Base-by-base conservation (phyloP, 2,797 vertebrate genomes). In the Mormyrus proboscirostris region DNA sequence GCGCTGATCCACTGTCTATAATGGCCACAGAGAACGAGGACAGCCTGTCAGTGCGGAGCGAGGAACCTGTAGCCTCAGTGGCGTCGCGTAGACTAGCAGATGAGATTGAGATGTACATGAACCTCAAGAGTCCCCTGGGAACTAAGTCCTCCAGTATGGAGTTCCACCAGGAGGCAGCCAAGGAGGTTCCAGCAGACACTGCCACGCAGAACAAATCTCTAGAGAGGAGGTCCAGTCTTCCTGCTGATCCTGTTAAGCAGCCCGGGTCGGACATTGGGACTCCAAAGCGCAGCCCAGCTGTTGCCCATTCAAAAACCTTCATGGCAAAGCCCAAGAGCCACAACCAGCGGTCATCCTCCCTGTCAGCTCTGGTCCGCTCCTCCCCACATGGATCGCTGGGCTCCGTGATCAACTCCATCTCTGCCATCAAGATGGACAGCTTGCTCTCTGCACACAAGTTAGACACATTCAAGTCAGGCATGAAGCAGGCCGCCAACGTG, bases 101-200 rank as follows among this genome's bases (percentile, higher is more conserved):
- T 91, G 99, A 99, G 94, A 99, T 99, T 5, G 97, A 99, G 93
- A 98, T 95, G 95, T 99, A 99, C 91, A 99, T 99, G 98, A 99
- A 97, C 91, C 95, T 99, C 47, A 96, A 96, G 90, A 97, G 93
- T 88, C 98, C 98, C 0, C 91, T 98, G 65, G 96, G 97, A 9
- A 93, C 86, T 38, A 98, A 97, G 92, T 97, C 97, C 90, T 96
- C 96, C 88, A 99, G 98, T 93, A 98, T 98, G 97, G 99, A 99
- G 92, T 95, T 99, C 14, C 96, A 97, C 84, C 95, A 95, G 91
- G 91, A 92, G 0, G 65, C 0, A 38, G 90, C 88, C 6, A 88
- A 9, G 84, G 49, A 49, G 91, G 6, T 4, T 94, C 94, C 90
- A 29, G 91, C 4, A 16, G 65, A 89, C 0, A 94, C 94, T 9